These are phyloP conservation scores for Porites rus DNA, from an alignment of 92 coral and sea anemone species.

Conservation along the genomic window DNA sequence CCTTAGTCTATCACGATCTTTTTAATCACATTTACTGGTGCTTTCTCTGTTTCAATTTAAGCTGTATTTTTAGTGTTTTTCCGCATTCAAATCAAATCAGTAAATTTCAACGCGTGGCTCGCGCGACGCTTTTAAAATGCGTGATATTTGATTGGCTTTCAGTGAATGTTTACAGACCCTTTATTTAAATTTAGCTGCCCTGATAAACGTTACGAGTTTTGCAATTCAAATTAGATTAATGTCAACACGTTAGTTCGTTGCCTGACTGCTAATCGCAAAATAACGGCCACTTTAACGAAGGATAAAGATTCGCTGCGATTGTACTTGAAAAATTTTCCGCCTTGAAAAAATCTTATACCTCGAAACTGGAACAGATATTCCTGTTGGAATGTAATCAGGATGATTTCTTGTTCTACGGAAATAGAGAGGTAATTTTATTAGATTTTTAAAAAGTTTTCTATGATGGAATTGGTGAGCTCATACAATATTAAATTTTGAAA, in stretches of 20 bases:
- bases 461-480: neutral
- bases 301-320: slow-evolving; percentile 12
- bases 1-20: neutral
- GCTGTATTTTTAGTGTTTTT: neutral
- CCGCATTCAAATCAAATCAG: slow-evolving; percentile 26
- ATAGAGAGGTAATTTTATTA: neutral
- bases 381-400: neutral
- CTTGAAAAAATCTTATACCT: slow-evolving; percentile 9
- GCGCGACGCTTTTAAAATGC: neutral
- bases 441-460: neutral
- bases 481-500: neutral
- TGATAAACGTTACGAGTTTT: slow-evolving; percentile 40
- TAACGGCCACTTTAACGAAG: slow-evolving; percentile 18
- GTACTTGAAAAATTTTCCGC: neutral
- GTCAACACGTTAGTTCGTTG: slow-evolving; percentile 35
- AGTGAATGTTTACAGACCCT: slow-evolving; percentile 7
- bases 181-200: slow-evolving; percentile 10
- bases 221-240: slow-evolving; percentile 49
- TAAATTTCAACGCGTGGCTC: neutral
- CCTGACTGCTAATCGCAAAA: neutral
- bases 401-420: neutral
- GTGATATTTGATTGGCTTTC: slow-evolving; percentile 9
- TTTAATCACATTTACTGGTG: neutral
- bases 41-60: too few species aligned
- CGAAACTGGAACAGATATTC: neutral